Evolutionary conservation across 1,140 invertebrate genomes (phyloP), one percentile per base, ranked within the genome.

Genomic region (Zaprionus davidi): DNA sequence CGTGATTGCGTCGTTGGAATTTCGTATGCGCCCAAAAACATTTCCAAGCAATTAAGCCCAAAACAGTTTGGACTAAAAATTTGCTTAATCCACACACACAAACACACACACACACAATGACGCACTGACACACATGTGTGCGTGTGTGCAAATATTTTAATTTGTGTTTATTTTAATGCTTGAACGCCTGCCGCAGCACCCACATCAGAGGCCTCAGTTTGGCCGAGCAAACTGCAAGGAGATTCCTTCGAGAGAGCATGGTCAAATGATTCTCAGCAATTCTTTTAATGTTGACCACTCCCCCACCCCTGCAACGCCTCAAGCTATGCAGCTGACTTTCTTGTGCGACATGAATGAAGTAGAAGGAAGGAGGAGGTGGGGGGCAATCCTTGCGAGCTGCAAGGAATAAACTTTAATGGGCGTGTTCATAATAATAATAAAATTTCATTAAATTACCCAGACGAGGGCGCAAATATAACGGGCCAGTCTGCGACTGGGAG

Each of bases 401-500:
- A 1, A 20, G 24, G 9, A 82, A 91, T 91, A 82, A 91, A 91
- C 81, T 88, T 84, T 88, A 88, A 88, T 88, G 88, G 67, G 59
- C 81, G 69, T 88, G 73, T 91, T 82, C 84, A 91, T 91, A 90
- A 91, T 90, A 90, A 91, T 90, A 88, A 91, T 91, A 91, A 91
- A 91, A 91, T 91, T 91, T 91, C 84, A 91, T 91, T 85, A 91
- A 91, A 91, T 77, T 91, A 76, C 84, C 82, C 62, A 76, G 58
- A 31, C 58, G 49, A 49, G 46, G 44, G 56, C 53, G 34, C 36
- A 28, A 46, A 34, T 41, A 58, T 38, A 53, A 44, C 15, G 41
- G 41, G n/a, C 41, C 41, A 44, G 15, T 44, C 5, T 6, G 13
- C 2, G 11, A 0, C 0, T 6, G 13, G 11, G n/a, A 0, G 28